These are phyloP conservation scores for Lobophora halterata DNA, from an alignment of 2,888 invertebrate genomes.

Conservation along the genomic window DNA sequence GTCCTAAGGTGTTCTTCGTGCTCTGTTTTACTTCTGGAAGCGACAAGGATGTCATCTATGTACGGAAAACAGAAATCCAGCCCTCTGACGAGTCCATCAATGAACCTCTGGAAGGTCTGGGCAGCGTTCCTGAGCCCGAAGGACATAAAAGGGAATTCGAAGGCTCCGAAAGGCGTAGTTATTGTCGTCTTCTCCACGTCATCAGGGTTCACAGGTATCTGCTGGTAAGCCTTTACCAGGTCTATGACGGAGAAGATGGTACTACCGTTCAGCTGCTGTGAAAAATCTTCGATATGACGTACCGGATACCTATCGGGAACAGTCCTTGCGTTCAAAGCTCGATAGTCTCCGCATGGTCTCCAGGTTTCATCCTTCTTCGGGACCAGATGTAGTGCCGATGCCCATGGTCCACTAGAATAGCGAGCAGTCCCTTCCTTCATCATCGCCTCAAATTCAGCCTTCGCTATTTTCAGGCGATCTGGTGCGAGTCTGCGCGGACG, in stretches of 20 bases:
- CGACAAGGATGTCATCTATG: conserved; percentile 18
- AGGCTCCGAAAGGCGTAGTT: no score
- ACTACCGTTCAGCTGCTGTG: conserved; percentile 8
- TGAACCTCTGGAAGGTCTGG: no score
- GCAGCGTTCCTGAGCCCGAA: conserved; percentile 32
- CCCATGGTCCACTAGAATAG: conserved; percentile 34
- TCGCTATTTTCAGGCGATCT: conserved; percentile 35
- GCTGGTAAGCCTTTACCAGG: no score
- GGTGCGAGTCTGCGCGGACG: conserved; percentile 40
- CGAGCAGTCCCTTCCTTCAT: conserved; percentile 27
- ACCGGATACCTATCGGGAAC: conserved; percentile 17
- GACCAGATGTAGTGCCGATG: conserved; percentile 43
- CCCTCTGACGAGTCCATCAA: no score
- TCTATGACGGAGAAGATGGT: conserved; percentile 24
- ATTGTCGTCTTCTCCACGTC: conserved; percentile 48
- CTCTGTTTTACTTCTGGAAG: no score
- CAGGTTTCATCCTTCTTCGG: conserved; percentile 35
- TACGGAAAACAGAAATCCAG: background rate
- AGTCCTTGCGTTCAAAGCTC: conserved; percentile 14
- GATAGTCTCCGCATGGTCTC: conserved; percentile 24
- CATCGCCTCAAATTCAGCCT: conserved; percentile 39
- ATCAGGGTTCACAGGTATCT: conserved; percentile 42
- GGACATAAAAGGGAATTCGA: conserved; percentile 51
- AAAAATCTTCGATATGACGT: conserved; percentile 21
- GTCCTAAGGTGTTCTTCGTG: conserved; percentile 2